Evolutionary conservation across 2,888 invertebrate species (phyloP).

Genomic region (Cephus spinipes): DNA sequence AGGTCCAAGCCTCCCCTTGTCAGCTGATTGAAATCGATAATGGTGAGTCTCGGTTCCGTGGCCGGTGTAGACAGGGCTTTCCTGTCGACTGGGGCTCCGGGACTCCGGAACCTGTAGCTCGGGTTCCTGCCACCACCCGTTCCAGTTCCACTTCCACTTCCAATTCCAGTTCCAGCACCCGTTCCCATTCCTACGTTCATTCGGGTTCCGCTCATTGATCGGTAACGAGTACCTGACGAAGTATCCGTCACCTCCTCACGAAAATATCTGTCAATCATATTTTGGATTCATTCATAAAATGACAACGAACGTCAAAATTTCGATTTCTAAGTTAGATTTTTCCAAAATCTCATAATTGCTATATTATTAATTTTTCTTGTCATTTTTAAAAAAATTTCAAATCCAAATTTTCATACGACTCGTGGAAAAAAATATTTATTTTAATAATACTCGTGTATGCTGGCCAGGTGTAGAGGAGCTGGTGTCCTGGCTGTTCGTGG

Average conservation of each 20-base stretch:
- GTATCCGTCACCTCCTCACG: slow-evolving; percentile 49
- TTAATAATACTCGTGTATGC: slow-evolving; percentile 58
- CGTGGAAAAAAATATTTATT: not conserved
- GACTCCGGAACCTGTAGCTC: slow-evolving; percentile 59
- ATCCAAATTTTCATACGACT: not conserved
- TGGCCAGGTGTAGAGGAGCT: slow-evolving; percentile 61
- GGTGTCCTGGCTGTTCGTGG: slow-evolving; percentile 59
- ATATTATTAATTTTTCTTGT: not conserved
- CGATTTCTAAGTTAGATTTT: not conserved
- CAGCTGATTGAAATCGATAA: slow-evolving; percentile 80
- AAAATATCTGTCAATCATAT: slow-evolving; percentile 49
- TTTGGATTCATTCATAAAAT: not conserved
- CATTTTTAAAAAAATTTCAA: too few relatives aligned
- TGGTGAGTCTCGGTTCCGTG: slow-evolving; percentile 75
- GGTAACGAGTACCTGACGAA: slow-evolving; percentile 43
- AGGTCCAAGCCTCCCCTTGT: slow-evolving; percentile 73
- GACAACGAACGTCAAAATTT: not conserved
- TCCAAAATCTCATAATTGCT: not conserved
- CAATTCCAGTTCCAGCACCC: slow-evolving; percentile 17
- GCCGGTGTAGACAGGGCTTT: slow-evolving; percentile 64
- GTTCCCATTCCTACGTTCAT: slow-evolving; percentile 42
- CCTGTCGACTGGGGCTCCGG: slow-evolving; percentile 52
- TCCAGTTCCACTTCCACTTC: slow-evolving; percentile 28
- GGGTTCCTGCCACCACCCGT: slow-evolving; percentile 49
- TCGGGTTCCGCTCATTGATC: slow-evolving; percentile 61